Conservation (phyloP, 1,140 invertebrate species). For the Carposina sasakii region DNA sequence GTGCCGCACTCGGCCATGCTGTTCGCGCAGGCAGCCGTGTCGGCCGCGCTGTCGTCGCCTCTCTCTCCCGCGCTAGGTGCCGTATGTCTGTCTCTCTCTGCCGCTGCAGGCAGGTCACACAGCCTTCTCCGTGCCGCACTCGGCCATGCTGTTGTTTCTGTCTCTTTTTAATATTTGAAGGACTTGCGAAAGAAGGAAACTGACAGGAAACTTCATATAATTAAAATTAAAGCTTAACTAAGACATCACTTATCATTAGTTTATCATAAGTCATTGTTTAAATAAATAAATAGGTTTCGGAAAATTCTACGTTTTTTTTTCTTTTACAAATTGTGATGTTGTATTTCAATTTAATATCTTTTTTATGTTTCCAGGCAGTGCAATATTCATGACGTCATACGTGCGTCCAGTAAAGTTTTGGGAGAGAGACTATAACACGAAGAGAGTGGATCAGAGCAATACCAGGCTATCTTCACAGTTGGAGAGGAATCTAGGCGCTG, state of each 20-base stretch:
- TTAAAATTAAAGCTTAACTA: too few relatives aligned
- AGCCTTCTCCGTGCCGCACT: slow-evolving; percentile 99
- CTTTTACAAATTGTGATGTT: too few relatives aligned
- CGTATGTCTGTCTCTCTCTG: too few relatives aligned
- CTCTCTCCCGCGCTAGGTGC: slow-evolving; percentile 91
- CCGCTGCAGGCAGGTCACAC: slow-evolving; percentile 99
- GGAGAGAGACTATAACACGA: slow-evolving; percentile 98
- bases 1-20: slow-evolving; percentile 99
- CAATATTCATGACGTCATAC: slow-evolving; percentile 98
- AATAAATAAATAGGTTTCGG: too few relatives aligned
- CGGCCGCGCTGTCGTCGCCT: slow-evolving; percentile 92
- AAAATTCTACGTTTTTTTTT: too few relatives aligned
- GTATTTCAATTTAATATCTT: too few relatives aligned
- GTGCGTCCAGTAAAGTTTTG: slow-evolving; percentile 98
- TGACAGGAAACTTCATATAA: too few relatives aligned
- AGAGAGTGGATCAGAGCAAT: slow-evolving; percentile 97
- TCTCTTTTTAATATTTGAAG: too few relatives aligned
- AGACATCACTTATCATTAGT: too few relatives aligned
- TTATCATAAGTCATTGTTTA: too few relatives aligned
- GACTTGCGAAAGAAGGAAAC: too few relatives aligned
- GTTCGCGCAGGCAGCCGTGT: slow-evolving; percentile 94
- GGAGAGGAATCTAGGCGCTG: slow-evolving; percentile 93
- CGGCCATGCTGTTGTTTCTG: slow-evolving; percentile 99
- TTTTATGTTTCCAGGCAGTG: slow-evolving; percentile 82
- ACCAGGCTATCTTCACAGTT: slow-evolving; percentile 95